Evolutionary conservation across 2,888 invertebrate genomes (phyloP).

Genomic region (Eulithis prunata): DNA sequence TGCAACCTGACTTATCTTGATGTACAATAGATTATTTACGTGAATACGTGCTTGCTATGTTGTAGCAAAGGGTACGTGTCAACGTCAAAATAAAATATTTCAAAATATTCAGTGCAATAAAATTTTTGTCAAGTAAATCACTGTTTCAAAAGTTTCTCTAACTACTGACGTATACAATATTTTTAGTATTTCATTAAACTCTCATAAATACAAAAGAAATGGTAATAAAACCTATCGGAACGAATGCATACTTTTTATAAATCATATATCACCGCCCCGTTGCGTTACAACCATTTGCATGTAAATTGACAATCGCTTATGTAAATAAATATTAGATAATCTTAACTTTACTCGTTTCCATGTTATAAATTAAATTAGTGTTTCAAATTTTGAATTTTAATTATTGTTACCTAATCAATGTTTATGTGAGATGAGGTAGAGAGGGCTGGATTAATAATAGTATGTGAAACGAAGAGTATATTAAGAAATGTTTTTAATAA

Average conservation of each 20-base stretch:
- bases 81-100: too few species aligned
- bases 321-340: conserved; percentile 25
- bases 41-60: too few species aligned
- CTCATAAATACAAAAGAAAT: conserved; percentile 72
- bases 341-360: conserved; percentile 7
- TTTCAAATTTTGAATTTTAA: conserved; percentile 9
- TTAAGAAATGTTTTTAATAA: conserved; percentile 56
- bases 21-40: too few species aligned
- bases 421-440: conserved; percentile 25
- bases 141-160: too few species aligned
- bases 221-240: conserved; percentile 52
- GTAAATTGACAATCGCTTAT: conserved; percentile 24
- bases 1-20: conserved; percentile 38
- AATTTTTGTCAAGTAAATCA: too few species aligned
- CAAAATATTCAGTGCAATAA: too few species aligned
- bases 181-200: conserved; percentile 34
- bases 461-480: conserved; percentile 62
- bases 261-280: conserved; percentile 32
- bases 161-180: too few species aligned
- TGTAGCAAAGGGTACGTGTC: too few species aligned
- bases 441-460: conserved; percentile 31
- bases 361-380: conserved; percentile 19
- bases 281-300: conserved; percentile 50
- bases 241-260: conserved; percentile 47
- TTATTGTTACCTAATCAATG: conserved; percentile 29